phyloP scores from a whole-genome alignment of 2,113 vertebrate genomes.

The Trinectes maculatus region DNA sequence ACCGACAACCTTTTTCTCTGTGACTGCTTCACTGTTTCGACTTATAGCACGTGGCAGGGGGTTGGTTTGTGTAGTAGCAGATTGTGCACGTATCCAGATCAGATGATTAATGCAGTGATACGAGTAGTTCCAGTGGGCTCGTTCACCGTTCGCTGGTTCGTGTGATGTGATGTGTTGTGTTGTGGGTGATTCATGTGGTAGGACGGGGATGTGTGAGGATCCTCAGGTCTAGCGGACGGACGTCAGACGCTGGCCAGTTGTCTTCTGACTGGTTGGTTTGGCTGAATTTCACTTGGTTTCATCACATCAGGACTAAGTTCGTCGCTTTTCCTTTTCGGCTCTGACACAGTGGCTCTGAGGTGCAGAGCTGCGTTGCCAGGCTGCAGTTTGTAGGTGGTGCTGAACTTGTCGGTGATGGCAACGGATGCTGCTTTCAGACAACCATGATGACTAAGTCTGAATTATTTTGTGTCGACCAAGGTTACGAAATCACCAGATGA shows the following conservation, averaged over 20 bases:
- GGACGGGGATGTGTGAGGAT: slow-evolving; percentile 29
- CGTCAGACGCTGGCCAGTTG: slow-evolving; percentile 11
- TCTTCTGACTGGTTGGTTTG: slow-evolving; percentile 35
- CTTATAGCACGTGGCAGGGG: slow-evolving; percentile 21
- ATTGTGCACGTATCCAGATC: slow-evolving; percentile 25
- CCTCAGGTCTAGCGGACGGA: slow-evolving; percentile 28
- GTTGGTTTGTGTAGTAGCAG: slow-evolving; percentile 45
- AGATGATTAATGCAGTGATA: slow-evolving; percentile 49
- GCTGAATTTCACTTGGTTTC: slow-evolving; percentile 20
- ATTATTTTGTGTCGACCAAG: slow-evolving; percentile 10
- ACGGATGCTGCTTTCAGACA: slow-evolving; percentile 10
- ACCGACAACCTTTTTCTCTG: slow-evolving; percentile 25
- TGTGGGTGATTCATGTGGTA: slow-evolving; percentile 51
- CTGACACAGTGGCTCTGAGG: slow-evolving; percentile 4
- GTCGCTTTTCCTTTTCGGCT: too few species aligned
- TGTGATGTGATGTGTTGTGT: slow-evolving; percentile 29
- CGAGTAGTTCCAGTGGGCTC: slow-evolving; percentile 22
- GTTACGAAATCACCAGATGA: slow-evolving; percentile 37
- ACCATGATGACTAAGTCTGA: slow-evolving; percentile 42
- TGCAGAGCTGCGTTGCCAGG: slow-evolving; percentile 8
- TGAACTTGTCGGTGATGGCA: background rate
- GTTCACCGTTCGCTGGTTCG: slow-evolving; percentile 4
- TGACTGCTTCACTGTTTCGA: slow-evolving; percentile 23
- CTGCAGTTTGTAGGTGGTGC: slow-evolving; percentile 37
- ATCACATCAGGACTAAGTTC: slow-evolving; percentile 1